Conservation (phyloP, 53 echinoderm and acorn worm species). For the Antedon mediterranea region DNA sequence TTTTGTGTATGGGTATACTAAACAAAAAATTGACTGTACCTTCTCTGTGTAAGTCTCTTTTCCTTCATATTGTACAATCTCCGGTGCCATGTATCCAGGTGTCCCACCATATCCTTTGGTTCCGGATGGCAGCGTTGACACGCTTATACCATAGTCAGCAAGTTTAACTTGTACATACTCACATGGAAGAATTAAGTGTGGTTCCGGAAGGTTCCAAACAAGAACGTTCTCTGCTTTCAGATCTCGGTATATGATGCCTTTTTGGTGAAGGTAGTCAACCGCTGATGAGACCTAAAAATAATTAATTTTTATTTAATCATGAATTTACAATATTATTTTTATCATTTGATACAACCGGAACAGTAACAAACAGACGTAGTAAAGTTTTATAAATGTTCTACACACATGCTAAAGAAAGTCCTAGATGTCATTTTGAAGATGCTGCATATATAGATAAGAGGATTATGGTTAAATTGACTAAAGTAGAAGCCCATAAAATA, state of each 20-base stretch:
- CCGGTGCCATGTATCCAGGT: constrained; percentile 94
- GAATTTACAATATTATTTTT: no score
- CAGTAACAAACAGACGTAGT: no score
- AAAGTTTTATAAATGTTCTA: no score
- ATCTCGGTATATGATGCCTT: constrained; percentile 87
- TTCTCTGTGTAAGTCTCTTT: constrained; percentile 96
- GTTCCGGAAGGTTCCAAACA: constrained; percentile 81
- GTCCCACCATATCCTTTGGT: constrained; percentile 92
- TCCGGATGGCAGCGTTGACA: constrained; percentile 74
- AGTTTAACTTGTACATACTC: constrained; percentile 69
- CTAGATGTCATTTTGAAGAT: not conserved
- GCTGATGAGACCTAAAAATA: constrained; percentile 57
- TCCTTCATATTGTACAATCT: constrained; percentile 91
- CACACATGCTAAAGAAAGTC: no score
- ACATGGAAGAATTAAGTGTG: constrained; percentile 31
- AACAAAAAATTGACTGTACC: constrained; percentile 32
- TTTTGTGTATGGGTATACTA: no score
- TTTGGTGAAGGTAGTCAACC: constrained; percentile 66
- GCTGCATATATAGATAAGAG: no score
- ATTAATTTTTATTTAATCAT: not conserved
- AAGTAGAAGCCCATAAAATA: no score
- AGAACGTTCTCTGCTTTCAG: constrained; percentile 92
- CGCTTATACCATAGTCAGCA: constrained; percentile 91
- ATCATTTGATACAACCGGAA: no score
- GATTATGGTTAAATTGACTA: no score